Evolutionary conservation across 2,113 vertebrate genomes (phyloP), one percentile per base, ranked within the genome.

Genomic region (Ceuthmochares aereus): DNA sequence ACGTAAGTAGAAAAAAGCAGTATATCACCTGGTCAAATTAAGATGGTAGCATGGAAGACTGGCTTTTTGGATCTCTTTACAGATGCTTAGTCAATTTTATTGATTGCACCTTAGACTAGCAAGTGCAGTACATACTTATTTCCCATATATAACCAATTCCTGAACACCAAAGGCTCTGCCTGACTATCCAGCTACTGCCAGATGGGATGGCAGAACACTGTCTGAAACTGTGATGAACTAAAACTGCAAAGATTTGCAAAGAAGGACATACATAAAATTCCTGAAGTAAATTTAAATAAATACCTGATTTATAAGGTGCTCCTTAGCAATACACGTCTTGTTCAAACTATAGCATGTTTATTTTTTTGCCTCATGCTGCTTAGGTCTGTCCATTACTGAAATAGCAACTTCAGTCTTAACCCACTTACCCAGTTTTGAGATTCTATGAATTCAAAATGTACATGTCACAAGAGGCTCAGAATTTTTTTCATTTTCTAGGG

Each of bases 41-140:
- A 94, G 62, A n/a, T 69, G 12, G 58, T 89, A 91, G 36, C 22
- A 26, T 40, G 58, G 30, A 67, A 77, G 49, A 43, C 3, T 84
- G 54, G 43, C 42, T 76, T 95, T 97, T 87, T 54, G 64, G 19
- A 8, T 87, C 72, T 77, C 59, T 37, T 91, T 78, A 49, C 66
- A 84, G 62, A 67, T 91, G 63, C 40, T 64, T 68, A 84, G 30
- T 91, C 78, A 69, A 12, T 97, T 91, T 89, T 87, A 95, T 94
- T 94, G 85, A 96, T 84, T 78, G 79, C 89, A 90, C 34, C 32
- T 96, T 79, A 95, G 72, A 84, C 30, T 87, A 56, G n/a, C 67
- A 78, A 96, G 54, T 18, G 6, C 34, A 36, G 9, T 32, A 9
- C 32, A 36, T 87, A 54, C 43, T 87, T 69, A 45, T 21, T 47